These are phyloP conservation scores for Lymantria dispar DNA, from an alignment of 2,888 invertebrate genomes.

Conservation along the genomic window DNA sequence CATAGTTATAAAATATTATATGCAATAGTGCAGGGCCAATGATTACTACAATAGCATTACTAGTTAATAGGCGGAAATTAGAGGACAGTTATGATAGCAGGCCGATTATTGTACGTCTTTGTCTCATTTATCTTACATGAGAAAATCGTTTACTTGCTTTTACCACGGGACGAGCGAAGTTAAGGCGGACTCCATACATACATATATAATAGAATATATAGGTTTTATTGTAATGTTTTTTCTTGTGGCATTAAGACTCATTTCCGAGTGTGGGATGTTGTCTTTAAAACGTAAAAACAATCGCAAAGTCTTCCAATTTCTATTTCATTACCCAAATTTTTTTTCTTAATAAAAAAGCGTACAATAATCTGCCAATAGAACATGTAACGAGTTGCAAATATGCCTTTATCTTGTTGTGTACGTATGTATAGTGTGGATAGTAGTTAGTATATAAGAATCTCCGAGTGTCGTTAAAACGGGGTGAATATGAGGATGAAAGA, in stretches of 20 bases:
- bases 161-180: too few relatives aligned
- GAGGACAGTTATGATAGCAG: slow-evolving; percentile 42
- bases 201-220: too few relatives aligned
- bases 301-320: not conserved
- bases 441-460: slow-evolving; percentile 61
- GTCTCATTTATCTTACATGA: not conserved
- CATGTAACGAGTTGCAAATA: slow-evolving; percentile 51
- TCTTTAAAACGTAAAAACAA: not conserved
- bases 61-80: slow-evolving; percentile 31
- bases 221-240: too few relatives aligned
- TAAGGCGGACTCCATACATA: too few relatives aligned
- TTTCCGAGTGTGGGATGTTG: not conserved
- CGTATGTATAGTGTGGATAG: slow-evolving; percentile 47
- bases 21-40: slow-evolving; percentile 53
- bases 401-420: slow-evolving; percentile 69
- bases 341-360: slow-evolving; percentile 22
- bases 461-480: slow-evolving; percentile 15
- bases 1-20: slow-evolving; percentile 35
- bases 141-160: too few relatives aligned
- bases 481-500: slow-evolving; percentile 10
- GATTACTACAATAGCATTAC: slow-evolving; percentile 42
- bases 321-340: not conserved
- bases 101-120: slow-evolving; percentile 40
- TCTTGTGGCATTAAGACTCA: not conserved
- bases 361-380: slow-evolving; percentile 40